Conservation (phyloP, 2,797 vertebrate genomes). For the Danio choprae region DNA sequence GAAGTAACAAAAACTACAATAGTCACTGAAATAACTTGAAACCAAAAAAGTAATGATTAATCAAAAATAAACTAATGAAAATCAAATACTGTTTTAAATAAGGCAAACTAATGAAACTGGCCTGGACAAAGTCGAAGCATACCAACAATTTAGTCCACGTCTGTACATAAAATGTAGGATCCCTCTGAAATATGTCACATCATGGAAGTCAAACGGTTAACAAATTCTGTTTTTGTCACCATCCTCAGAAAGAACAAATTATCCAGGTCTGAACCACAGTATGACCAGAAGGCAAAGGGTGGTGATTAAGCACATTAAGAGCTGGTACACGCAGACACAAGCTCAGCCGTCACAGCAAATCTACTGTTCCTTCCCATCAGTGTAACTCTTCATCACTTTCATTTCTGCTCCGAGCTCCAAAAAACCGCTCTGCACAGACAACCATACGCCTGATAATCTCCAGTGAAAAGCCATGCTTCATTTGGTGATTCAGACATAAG, state of each 20-base stretch:
- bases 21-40: no score
- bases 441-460: constrained; percentile 22
- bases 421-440: not conserved
- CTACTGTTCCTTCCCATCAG: constrained; percentile 11
- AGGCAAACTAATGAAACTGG: no score
- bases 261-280: not conserved
- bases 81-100: no score
- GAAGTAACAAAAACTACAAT: no score
- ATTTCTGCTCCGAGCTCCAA: not conserved
- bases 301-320: constrained; percentile 24
- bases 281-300: constrained; percentile 34
- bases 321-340: constrained; percentile 1
- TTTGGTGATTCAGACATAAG: constrained; percentile 32
- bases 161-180: not conserved
- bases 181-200: not conserved
- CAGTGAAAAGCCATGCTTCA: constrained; percentile 8
- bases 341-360: constrained; percentile 10
- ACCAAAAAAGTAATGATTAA: no score
- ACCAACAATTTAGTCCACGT: no score
- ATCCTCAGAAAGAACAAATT: not conserved
- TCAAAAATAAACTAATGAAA: no score
- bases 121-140: no score
- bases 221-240: not conserved
- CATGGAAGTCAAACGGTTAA: not conserved
- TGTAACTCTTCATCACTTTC: constrained; percentile 34